phyloP scores from a whole-genome alignment of 2,888 invertebrate genomes.

The Alviniconcha strummeri region DNA sequence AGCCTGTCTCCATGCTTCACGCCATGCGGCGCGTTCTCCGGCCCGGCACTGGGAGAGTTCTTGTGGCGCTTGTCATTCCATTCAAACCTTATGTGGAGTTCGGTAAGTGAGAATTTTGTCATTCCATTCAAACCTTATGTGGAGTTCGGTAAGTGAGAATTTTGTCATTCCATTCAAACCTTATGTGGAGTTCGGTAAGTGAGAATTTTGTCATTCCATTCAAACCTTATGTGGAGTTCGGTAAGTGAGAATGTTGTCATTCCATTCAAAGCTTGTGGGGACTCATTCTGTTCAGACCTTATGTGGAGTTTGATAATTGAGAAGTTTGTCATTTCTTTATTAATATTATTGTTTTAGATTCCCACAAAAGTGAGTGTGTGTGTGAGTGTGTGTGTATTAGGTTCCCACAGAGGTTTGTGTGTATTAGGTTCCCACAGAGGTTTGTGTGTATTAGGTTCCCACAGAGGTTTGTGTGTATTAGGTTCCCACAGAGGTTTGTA shows the following conservation, averaged over 20 bases:
- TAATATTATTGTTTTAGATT: no score
- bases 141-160: conserved; percentile 77
- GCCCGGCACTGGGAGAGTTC: conserved; percentile 81
- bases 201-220: conserved; percentile 92
- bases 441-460: no score
- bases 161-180: conserved; percentile 94
- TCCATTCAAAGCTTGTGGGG: no score
- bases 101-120: conserved; percentile 53
- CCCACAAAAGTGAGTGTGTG: no score
- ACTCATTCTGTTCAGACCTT: conserved; percentile 93
- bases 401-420: no score
- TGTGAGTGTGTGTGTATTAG: no score
- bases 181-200: conserved; percentile 85
- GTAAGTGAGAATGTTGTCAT: no score
- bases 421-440: no score
- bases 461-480: no score
- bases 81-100: conserved; percentile 94
- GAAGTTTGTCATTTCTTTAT: conserved; percentile 88
- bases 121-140: conserved; percentile 93
- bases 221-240: conserved; percentile 91
- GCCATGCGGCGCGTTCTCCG: conserved; percentile 84
- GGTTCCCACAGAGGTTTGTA: no score
- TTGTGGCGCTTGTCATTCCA: conserved; percentile 95
- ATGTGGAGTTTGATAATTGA: conserved; percentile 82
- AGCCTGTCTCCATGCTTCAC: conserved; percentile 85